Base-by-base conservation (phyloP, 2,888 invertebrate species). In the Trachelus iudaicus region DNA sequence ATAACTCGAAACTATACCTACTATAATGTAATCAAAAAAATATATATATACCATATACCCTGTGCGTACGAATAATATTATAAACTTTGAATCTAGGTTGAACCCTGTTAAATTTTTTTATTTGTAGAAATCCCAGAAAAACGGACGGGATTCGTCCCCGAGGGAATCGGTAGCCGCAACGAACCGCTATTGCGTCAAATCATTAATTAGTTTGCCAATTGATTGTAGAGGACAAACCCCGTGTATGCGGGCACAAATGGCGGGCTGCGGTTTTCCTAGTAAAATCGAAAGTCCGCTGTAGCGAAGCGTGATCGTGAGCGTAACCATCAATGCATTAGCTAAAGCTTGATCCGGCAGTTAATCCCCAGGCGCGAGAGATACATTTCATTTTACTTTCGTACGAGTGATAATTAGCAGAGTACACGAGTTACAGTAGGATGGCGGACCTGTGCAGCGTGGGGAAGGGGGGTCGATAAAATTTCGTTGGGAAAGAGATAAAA, bases 171-270 rank as follows among this genome's bases (percentile, higher is more conserved):
- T 82, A 85, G 85, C 79, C 77, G 79, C 79, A 79, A 81, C 79
- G 81, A 83, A 82, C 82, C 85, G 79, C 82, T 78, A 78, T 85
- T 84, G 85, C 84, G 83, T 86, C 85, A 84, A 84, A 86, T 84
- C 85, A 83, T 86, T 88, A 88, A 88, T 87, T 86, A 88, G 87
- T 85, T 83, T 82, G 83, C 83, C 85, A 85, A 86, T 87, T 87
- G 85, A 85, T 86, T 84, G 84, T 82, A 80, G 81, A 80, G 79
- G 79, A 82, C 81, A 71, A 31, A 31, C 31, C 74, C 34, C 35
- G 35, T 79, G 69, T 77, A 81, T 79, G 79, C 80, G 82, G 78
- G 79, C 75, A 75, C 76, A 75, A 77, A 79, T 31, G 75, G 75
- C 79, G 76, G 33, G 56, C 34, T 74, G 80, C 80, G 77, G 79